These are phyloP conservation scores for Diabrotica virgifera DNA, from an alignment of 1,140 invertebrate genomes.

Conservation along the genomic window DNA sequence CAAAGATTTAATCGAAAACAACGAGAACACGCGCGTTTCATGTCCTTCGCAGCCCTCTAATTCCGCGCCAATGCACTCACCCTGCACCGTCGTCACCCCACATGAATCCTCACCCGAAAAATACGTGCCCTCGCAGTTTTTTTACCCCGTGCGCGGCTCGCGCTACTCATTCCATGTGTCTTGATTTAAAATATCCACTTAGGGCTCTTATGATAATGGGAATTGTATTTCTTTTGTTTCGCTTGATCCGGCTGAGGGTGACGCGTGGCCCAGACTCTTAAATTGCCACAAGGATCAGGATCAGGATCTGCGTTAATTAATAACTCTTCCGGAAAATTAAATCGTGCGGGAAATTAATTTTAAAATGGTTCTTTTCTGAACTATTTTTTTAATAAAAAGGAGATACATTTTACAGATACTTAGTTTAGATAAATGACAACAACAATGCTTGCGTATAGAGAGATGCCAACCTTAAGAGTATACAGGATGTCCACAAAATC, in stretches of 20 bases:
- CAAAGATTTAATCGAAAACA: too few species aligned
- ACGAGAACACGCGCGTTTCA: neutral
- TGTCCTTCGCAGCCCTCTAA: neutral
- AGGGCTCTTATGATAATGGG: slow-evolving; percentile 16
- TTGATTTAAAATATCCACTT: slow-evolving; percentile 19
- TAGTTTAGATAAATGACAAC: too few species aligned
- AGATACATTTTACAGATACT: too few species aligned
- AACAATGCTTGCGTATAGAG: too few species aligned
- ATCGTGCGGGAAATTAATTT: neutral
- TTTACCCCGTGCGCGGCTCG: slow-evolving; percentile 11
- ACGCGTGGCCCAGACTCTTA: slow-evolving; percentile 9
- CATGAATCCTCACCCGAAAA: slow-evolving; percentile 15
- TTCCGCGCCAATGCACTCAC: slow-evolving; percentile 5
- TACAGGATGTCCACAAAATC: too few species aligned
- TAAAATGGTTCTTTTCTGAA: neutral
- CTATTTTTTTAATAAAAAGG: neutral
- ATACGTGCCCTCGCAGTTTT: slow-evolving; percentile 16
- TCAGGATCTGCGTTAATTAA: slow-evolving; percentile 9
- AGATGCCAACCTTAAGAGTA: too few species aligned
- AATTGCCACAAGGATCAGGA: slow-evolving; percentile 14
- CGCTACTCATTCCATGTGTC: slow-evolving; percentile 14
- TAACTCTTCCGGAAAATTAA: slow-evolving; percentile 17
- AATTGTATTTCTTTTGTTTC: slow-evolving; percentile 21
- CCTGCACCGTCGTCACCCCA: slow-evolving; percentile 9
- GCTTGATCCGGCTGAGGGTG: slow-evolving; percentile 6